Percentiles rank a stretch among this genome's conserved stretches.
Conservation (phyloP, 2,797 vertebrate species). For the Cetoscarus ocellatus region DNA sequence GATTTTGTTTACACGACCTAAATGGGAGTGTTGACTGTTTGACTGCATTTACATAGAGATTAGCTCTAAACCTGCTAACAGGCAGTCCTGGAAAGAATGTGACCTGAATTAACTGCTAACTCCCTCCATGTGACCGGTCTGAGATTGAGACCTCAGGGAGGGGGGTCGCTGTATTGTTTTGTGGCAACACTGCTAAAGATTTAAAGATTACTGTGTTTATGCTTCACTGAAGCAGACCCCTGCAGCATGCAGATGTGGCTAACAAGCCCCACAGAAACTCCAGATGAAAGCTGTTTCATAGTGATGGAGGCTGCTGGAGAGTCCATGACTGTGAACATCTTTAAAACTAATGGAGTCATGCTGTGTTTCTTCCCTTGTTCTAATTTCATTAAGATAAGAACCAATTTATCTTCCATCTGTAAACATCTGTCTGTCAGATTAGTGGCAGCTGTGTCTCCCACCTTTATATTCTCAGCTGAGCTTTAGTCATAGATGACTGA, state of each 20-base stretch:
- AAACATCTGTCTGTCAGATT: constrained; percentile 36
- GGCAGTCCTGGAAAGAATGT: constrained; percentile 37
- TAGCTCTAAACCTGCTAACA: constrained; percentile 42
- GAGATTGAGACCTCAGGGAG: constrained; percentile 52
- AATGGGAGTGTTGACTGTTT: constrained; percentile 37
- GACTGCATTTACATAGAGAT: constrained; percentile 40
- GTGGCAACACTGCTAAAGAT: constrained; percentile 58
- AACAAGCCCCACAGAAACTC: constrained; percentile 43
- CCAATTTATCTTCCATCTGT: constrained; percentile 21
- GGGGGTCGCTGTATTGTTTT: constrained; percentile 41
- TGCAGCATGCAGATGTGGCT: constrained; percentile 59
- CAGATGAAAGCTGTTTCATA: constrained; percentile 48
- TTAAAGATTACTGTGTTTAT: constrained; percentile 57
- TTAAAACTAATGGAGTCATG: constrained; percentile 42
- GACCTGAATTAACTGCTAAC: constrained; percentile 52
- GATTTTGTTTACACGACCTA: constrained; percentile 18
- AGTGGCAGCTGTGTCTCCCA: constrained; percentile 16
- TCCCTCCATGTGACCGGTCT: constrained; percentile 44
- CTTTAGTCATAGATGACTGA: neutral
- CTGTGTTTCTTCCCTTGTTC: constrained; percentile 18
- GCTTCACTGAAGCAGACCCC: constrained; percentile 34
- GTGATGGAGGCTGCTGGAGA: constrained; percentile 40
- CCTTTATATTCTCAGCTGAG: constrained; percentile 11
- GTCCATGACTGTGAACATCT: constrained; percentile 29
- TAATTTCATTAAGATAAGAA: constrained; percentile 26